Base-by-base conservation (phyloP, 1,140 invertebrate genomes). In the Grapholita molesta region DNA sequence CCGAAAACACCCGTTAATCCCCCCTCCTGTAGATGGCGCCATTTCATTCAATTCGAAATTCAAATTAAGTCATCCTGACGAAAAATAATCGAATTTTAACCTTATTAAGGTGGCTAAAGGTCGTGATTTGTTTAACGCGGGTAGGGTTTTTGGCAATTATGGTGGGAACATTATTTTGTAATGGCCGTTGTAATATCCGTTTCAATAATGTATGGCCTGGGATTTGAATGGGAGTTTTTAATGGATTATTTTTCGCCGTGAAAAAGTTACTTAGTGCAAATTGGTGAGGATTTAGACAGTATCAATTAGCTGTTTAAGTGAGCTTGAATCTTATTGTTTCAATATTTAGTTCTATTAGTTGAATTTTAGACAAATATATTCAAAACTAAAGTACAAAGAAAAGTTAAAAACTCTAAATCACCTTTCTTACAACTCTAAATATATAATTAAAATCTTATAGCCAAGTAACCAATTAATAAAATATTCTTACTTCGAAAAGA, bases 21-120 rank as follows among this genome's bases (percentile, higher is more conserved):
- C n/a, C n/a, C n/a, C n/a, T 25, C 23, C 24, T 57, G 24, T 57
- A 57, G 53, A 57, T 53, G 5, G 55, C 55, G 55, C 32, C 55
- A 28, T 61, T 61, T 61, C 55, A 61, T 61, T 61, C 55, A 61
- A 61, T 61, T 61, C 55, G 12, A 61, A 61, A 61, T 61, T 61
- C 55, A 61, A 61, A 61, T 61, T 30, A 61, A 61, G 55, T 30
- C 55, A 61, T 61, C 9, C n/a, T 30, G 24, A 3, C 0, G 1
- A n/a, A 25, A 28, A 28, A 30, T 15, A 30, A 30, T 18, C n/a
- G 21, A 61, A n/a, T 30, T 8, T 15, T 18, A 28, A 57, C n/a
- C 25, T 28, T 61, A 61, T 30, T 12, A 15, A n/a, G 55, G 30
- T 1, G 55, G n/a, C 0, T 61, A 4, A 28, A 1, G 15, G 55